Base-by-base conservation (phyloP, 2,113 vertebrate species). In the Nibea albiflora region DNA sequence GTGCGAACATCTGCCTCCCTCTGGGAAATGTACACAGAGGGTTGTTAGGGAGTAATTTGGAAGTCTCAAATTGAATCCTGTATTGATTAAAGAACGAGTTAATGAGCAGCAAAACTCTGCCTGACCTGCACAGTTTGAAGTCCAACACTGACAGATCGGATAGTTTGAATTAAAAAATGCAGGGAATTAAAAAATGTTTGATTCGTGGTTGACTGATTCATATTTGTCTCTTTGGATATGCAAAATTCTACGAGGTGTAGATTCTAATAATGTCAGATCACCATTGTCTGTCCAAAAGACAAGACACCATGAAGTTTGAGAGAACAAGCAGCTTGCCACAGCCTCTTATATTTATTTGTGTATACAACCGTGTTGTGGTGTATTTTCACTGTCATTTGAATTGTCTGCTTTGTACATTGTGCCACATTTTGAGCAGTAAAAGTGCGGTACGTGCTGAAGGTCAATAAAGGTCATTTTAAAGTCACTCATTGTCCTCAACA, bases 21-120 rank as follows among this genome's bases (percentile, higher is more conserved):
- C 26, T 61, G 73, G 61, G n/a, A 62, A 74, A 63, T 39, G 35
- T 8, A 39, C 35, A 39, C 35, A 39, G 35, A 35, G 35, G 35
- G 65, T 67, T 78, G 69, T 58, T 54, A 56, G n/a, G 17, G 74
- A 71, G 66, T 78, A 20, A 81, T 69, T 66, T 78, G 44, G 35
- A 63, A 64, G 67, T 69, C 49, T 84, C 16, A 17, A 24, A 65
- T 47, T 68, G 17, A 76, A 54, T 82, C 20, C 14, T 57, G 35
- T 83, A 74, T 78, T 65, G 69, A 89, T 89, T 73, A 71, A 76
- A 76, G 11, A 68, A 57, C 47, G 63, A 77, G 28, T 85, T 10
- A 24, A 42, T n/a, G 26, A 62, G 1, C 50, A 57, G 63, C 11
- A 12, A 35, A 46, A 5, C 14, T 76, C 69, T 86, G 44, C 22